These are phyloP conservation scores for Saccopteryx leptura DNA, from an alignment of 2,113 vertebrate species.

Conservation along the genomic window DNA sequence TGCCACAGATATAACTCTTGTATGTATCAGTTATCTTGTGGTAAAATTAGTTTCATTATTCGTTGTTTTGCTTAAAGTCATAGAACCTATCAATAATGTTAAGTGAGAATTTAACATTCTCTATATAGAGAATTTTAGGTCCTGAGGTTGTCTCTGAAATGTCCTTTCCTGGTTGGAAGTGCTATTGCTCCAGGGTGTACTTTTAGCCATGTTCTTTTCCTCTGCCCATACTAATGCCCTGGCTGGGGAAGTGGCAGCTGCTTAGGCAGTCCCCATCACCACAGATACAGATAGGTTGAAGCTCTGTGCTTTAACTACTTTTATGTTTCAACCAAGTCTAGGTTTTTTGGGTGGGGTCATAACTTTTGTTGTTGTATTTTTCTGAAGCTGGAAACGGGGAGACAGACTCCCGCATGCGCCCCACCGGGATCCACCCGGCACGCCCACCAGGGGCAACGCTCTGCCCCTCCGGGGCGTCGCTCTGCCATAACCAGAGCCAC, in stretches of 20 bases:
- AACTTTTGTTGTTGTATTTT: too few relatives aligned
- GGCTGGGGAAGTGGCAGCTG: neutral
- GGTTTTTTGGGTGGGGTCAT: too few relatives aligned
- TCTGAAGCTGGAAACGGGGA: too few relatives aligned
- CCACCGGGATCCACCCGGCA: too few relatives aligned
- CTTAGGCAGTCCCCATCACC: neutral
- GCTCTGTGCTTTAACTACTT: neutral
- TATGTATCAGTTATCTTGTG: neutral
- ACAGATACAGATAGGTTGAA: neutral
- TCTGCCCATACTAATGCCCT: neutral
- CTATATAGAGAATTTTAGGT: neutral
- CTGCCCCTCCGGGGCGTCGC: too few relatives aligned
- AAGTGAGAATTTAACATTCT: neutral
- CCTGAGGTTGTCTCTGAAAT: slow-evolving; percentile 20
- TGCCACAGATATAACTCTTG: neutral
- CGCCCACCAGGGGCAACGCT: too few relatives aligned
- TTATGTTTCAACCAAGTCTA: neutral
- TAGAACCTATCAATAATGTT: neutral
- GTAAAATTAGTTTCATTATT: neutral
- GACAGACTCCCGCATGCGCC: too few relatives aligned
- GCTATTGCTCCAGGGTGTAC: neutral
- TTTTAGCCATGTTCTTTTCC: neutral
- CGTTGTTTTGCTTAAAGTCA: neutral
- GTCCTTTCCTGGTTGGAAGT: neutral
- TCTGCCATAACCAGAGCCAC: too few relatives aligned